phyloP scores from a whole-genome alignment of 1,140 invertebrate species.

The Conus betulinus region DNA sequence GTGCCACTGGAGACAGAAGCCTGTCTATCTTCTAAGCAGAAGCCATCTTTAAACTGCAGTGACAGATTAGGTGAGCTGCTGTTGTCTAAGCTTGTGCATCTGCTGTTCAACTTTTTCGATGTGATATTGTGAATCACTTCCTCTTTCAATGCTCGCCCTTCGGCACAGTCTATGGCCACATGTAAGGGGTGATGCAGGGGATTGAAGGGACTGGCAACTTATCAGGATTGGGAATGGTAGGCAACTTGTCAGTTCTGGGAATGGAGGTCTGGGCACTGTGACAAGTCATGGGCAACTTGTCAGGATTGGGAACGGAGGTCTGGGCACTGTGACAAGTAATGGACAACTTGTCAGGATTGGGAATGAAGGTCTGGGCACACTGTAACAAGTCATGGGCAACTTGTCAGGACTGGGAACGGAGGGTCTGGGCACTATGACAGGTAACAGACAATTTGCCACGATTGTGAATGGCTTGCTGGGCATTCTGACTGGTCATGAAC shows the following conservation, averaged over 20 bases:
- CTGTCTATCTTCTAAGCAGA: neutral
- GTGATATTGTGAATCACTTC: neutral
- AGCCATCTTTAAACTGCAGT: neutral
- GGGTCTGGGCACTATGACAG: neutral
- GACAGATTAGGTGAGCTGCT: neutral
- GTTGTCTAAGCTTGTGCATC: neutral
- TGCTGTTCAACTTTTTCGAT: neutral
- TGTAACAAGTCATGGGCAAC: too few species aligned
- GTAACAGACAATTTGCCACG: too few species aligned
- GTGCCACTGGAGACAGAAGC: neutral
- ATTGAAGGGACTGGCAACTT: neutral
- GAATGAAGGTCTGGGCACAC: neutral
- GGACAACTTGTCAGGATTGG: neutral
- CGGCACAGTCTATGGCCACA: neutral
- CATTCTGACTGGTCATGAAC: too few species aligned
- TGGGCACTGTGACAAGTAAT: neutral
- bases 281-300: too few species aligned
- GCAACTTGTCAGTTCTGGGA: neutral
- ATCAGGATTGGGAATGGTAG: conserved; percentile 3
- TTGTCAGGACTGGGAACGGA: neutral
- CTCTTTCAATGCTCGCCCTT: neutral
- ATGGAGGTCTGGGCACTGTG: neutral
- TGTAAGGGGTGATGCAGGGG: neutral
- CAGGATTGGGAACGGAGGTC: neutral
- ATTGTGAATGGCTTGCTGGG: neutral